Base-by-base conservation (phyloP, 2,113 vertebrate genomes). In the Xenopus laevis region DNA sequence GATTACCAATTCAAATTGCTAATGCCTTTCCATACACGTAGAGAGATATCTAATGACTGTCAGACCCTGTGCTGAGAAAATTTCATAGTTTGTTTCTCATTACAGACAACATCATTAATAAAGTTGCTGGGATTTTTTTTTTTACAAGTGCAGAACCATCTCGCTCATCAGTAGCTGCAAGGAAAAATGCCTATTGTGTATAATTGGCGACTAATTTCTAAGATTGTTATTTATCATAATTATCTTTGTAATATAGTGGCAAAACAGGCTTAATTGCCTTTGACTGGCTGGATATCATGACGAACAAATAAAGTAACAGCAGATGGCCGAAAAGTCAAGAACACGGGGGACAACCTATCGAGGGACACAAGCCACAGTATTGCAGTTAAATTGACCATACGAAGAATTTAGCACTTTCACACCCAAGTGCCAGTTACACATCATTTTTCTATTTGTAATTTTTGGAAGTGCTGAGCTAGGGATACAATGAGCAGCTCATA, bases 161-260 rank as follows among this genome's bases (percentile, higher is more conserved):
- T 84, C 85, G 87, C 83, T 81, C 57, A 80, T 84, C 76, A 71
- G 80, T 84, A 82, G 83, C 84, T 88, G 79, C 82, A 79, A 87
- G 82, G 83, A 88, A 89, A 87, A 88, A 85, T 86, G 85, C 84
- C 86, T 81, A 84, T 52, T 71, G 86, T 85, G 83, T 84, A 87
- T 83, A 89, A 89, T 91, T 89, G 86, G 81, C 80, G 82, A 80
- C 52, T 71, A 86, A 82, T 85, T 89, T 84, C 87, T 80, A 87
- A 90, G 84, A 79, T 82, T 83, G 84, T 88, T 87, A 89, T 91
- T 91, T 86, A 90, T 92, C 89, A 90, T 90, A 89, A 90, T 92
- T 91, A 91, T 90, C 88, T 88, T 61, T 83, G 79, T 87, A 84
- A 87, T 89, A 90, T 86, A 86, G 84, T 89, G 86, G 82, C 80